A percentile compares a stretch with the other conserved stretches of the same genome.
These are phyloP conservation scores for Tridacna crocea DNA, from an alignment of 2,888 invertebrate species.

Conservation along the genomic window DNA sequence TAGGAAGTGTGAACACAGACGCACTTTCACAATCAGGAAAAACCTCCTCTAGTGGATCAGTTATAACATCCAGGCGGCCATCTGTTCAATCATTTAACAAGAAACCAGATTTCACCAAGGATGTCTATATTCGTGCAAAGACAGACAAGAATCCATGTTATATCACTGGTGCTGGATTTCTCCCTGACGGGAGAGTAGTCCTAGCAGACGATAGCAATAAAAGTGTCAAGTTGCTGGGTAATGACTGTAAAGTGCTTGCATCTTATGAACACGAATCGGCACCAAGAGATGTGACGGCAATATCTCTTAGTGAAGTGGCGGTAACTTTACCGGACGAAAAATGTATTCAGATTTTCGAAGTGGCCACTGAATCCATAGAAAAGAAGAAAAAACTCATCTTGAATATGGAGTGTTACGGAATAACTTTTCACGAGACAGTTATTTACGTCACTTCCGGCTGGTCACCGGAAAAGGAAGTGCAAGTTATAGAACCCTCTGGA, in stretches of 20 bases:
- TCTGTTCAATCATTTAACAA: neutral
- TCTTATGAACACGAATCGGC: conserved; percentile 3
- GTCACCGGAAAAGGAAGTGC: conserved; percentile 41
- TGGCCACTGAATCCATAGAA: conserved; percentile 27
- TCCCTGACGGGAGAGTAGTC: conserved; percentile 36
- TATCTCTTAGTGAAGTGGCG: conserved; percentile 31
- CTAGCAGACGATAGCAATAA: conserved; percentile 44
- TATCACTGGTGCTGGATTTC: conserved; percentile 45
- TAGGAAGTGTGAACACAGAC: conserved; percentile 22
- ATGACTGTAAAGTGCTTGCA: conserved; percentile 28
- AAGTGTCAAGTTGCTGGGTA: conserved; percentile 36
- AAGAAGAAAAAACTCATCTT: conserved; percentile 33
- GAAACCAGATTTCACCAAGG: conserved; percentile 31
- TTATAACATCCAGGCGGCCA: neutral
- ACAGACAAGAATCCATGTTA: conserved; percentile 42
- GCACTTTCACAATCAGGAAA: neutral
- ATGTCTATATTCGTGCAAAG: conserved; percentile 29
- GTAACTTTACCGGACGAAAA: conserved; percentile 39
- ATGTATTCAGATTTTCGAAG: conserved; percentile 28
- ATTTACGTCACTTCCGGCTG: conserved; percentile 47
- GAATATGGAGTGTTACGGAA: conserved; percentile 45
- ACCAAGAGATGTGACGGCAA: conserved; percentile 35
- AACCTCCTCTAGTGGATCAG: neutral
- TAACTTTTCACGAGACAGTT: conserved; percentile 26
- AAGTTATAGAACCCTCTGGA: conserved; percentile 31